Evolutionary conservation across 1,140 invertebrate species (phyloP), one percentile per base, ranked within the genome.

Genomic region (Carcinoscorpius rotundicauda): DNA sequence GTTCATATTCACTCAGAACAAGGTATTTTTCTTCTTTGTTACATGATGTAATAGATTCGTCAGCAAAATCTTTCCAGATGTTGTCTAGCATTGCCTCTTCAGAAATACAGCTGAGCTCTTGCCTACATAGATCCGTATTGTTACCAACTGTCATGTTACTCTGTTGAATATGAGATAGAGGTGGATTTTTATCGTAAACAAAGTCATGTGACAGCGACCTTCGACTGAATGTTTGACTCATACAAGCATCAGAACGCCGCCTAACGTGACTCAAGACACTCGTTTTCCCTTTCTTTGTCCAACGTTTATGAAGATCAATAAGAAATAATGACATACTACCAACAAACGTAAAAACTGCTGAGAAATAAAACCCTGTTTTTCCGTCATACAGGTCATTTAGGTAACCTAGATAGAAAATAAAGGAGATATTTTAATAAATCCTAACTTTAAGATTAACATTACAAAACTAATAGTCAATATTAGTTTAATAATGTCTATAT

Each of bases 41-140:
- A 76, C 89, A 91, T 49, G 88, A 91, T 60, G 89, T 91, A 74
- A 91, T 91, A 75, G 87, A 89, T 72, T 91, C 89, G 52, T 68
- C 72, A 6, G 65, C 57, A n/a, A 72, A 68, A 57, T 73, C 67
- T 51, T 69, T 68, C 5, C 70, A 11, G 10, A 67, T 63, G 56
- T 70, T 71, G 9, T 69, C 71, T 52, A 71, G 64, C 4, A 71
- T 49, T 49, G 66, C 65, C 59, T 71, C 70, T 60, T 92, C 89
- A 5, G 87, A 89, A 71, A 92, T 91, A 74, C 88, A 91, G 3
- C 88, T 91, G 57, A 91, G 78, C 75, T 91, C 88, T 1, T 64
- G 66, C 29, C 29, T 29, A 29, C 29, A 2, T 1, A 29, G 29
- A 29, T 29, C 29, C 29, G 29, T 29, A 29, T 29, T 1, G 29